These are phyloP conservation scores for Troides aeacus DNA, from an alignment of 2,888 invertebrate genomes.

Conservation along the genomic window DNA sequence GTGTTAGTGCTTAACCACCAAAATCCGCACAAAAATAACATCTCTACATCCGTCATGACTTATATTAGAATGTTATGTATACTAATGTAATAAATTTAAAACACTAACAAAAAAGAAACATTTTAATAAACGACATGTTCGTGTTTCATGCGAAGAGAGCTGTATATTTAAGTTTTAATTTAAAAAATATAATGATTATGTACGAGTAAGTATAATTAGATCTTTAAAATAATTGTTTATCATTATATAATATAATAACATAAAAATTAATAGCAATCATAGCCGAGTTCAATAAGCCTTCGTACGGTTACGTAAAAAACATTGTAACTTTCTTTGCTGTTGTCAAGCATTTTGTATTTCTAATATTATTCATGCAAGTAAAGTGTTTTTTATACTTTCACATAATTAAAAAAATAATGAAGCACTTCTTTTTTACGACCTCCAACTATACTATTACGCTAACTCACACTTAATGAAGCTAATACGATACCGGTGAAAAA, in stretches of 20 bases:
- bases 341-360: conserved; percentile 21
- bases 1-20: conserved; percentile 44
- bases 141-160: not conserved
- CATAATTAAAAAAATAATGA: too few relatives aligned
- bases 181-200: not conserved
- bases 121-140: not conserved
- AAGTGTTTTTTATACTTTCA: conserved; percentile 4
- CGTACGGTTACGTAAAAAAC: conserved; percentile 23
- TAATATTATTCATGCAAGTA: conserved; percentile 15
- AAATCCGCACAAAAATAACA: not conserved
- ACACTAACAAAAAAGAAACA: too few relatives aligned
- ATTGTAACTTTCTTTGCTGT: conserved; percentile 26
- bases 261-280: conserved; percentile 19
- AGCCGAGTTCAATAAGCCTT: conserved; percentile 22
- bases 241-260: conserved; percentile 14
- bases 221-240: conserved; percentile 11
- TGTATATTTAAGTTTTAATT: not conserved
- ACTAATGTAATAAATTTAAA: not conserved
- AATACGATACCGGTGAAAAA: too few relatives aligned
- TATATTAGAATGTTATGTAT: not conserved
- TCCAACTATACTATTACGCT: too few relatives aligned
- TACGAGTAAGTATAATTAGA: conserved; percentile 4
- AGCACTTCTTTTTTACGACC: too few relatives aligned
- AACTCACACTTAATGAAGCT: too few relatives aligned
- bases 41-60: not conserved